Conservation (phyloP, 2,888 invertebrate species). For the Caenorhabditis panamensis region DNA sequence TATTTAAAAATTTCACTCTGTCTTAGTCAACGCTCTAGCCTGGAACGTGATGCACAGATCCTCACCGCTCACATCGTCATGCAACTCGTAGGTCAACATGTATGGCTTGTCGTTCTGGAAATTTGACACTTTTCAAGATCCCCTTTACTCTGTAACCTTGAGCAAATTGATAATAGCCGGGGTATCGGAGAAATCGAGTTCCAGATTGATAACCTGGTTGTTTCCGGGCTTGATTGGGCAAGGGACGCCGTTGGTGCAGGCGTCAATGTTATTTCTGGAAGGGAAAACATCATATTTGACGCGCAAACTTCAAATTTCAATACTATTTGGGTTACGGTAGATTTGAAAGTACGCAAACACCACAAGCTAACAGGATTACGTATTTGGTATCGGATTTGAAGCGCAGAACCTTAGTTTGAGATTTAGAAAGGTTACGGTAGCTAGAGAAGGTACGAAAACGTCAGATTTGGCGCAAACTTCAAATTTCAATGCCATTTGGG, state of each 20-base stretch:
- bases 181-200: constrained; percentile 63
- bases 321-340: constrained; percentile 2
- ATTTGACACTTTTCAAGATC: background rate
- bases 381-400: background rate
- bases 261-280: constrained; percentile 61
- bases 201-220: constrained; percentile 58
- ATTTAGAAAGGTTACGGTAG: background rate
- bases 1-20: constrained; percentile 15
- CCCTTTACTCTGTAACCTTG: constrained; percentile 12
- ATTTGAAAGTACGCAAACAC: background rate
- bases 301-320: background rate
- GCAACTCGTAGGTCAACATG: constrained; percentile 61
- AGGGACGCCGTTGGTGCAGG: constrained; percentile 64
- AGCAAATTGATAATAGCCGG: constrained; percentile 65
- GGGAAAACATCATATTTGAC: background rate
- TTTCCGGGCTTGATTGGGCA: constrained; percentile 65
- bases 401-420: background rate
- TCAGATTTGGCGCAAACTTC: background rate
- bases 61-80: constrained; percentile 58
- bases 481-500: constrained; percentile 1
- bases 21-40: constrained; percentile 58
- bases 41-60: constrained; percentile 63
- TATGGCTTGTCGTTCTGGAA: constrained; percentile 65
- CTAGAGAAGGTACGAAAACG: background rate
- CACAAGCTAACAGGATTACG: no score